Evolutionary conservation across 2,113 vertebrate species (phyloP), one percentile per base, ranked within the genome.

Genomic region (Zosterops lateralis): DNA sequence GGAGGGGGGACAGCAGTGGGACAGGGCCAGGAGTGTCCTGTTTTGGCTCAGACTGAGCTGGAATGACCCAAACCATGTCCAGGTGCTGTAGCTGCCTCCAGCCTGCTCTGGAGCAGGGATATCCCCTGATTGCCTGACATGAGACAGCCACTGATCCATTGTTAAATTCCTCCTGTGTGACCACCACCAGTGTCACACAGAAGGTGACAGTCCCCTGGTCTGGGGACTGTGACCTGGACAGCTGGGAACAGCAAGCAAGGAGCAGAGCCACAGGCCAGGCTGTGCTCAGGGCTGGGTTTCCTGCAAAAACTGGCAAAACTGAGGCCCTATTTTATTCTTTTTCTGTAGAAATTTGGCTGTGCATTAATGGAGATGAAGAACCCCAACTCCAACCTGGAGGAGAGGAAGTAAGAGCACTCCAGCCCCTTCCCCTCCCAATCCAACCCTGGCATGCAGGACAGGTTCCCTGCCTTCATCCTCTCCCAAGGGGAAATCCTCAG

Each of bases 351-450:
- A 98, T 99, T 99, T 53, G 99, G 98, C 96, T 98, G 98, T 0
- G 99, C 98, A 0, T 93, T 99, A 82, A 99, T 99, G 99, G 99
- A 99, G 93, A 99, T 99, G 98, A 98, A 98, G 68, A 99, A 99
- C 85, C 99, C 99, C 61, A 99, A 99, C 78, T 98, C 99, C 62
- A 97, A 98, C 95, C 97, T 98, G 48, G 99, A 99, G 94, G 99
- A 99, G 82, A 98, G 98, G 93, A 99, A 99, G 99, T 99, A 96
- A 98, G 99, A 98, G 71, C 44, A 15, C 13, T 26, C 40, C 64
- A 20, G 67, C 18, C 1, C 44, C 29, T 18, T 26, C 28, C 19
- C 8, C 56, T 29, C 58, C 72, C 36, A 4, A 6, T 47, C 83
- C 26, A 16, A 13, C 17, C 65, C 47, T 44, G 10, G 64, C 24